Percentiles rank a stretch among this genome's conserved stretches.
Evolutionary conservation across 2,113 vertebrate genomes (phyloP).

Genomic region (Tautogolabrus adspersus): DNA sequence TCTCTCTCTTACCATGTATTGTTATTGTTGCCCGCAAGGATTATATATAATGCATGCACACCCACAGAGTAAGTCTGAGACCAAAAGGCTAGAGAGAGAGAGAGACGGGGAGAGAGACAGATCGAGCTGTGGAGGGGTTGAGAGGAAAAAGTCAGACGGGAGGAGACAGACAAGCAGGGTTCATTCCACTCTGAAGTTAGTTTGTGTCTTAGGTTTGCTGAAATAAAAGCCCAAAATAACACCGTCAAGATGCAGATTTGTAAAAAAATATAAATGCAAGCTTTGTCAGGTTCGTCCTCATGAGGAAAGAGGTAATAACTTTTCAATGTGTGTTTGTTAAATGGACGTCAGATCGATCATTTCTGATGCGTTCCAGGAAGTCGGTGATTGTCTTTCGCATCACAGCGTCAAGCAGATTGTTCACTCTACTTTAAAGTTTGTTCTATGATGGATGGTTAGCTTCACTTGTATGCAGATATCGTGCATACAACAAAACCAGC

Average conservation of each 20-base stretch:
- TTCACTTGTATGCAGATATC: too few species aligned
- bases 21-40: conserved; percentile 57
- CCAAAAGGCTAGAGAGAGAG: conserved; percentile 62
- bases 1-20: conserved; percentile 37
- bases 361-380: background rate
- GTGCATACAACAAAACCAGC: too few species aligned
- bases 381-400: background rate
- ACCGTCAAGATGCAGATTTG: too few species aligned
- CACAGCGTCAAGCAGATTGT: conserved; percentile 3
- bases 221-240: too few species aligned
- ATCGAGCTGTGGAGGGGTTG: conserved; percentile 36
- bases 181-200: conserved; percentile 38
- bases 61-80: conserved; percentile 69
- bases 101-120: conserved; percentile 27
- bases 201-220: too few species aligned
- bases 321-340: too few species aligned
- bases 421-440: conserved; percentile 20
- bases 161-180: conserved; percentile 44
- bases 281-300: too few species aligned
- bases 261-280: too few species aligned
- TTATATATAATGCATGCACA: conserved; percentile 72
- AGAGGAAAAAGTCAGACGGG: conserved; percentile 14
- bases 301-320: too few species aligned
- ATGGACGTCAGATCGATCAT: too few species aligned
- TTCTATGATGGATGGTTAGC: too few species aligned